Evolutionary conservation across 2,888 invertebrate species (phyloP).

Genomic region (Volucella bombylans): DNA sequence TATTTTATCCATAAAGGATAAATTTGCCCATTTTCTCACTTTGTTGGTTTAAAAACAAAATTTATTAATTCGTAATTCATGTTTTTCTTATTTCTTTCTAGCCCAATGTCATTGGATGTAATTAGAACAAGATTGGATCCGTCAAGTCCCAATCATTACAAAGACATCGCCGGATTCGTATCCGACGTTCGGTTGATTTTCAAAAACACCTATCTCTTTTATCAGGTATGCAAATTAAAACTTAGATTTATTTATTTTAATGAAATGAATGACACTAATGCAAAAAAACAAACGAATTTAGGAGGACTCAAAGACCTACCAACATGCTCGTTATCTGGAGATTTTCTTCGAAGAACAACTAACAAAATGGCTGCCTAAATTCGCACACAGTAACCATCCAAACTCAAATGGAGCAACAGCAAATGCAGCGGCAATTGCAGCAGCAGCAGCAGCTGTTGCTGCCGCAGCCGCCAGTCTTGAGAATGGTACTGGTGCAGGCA

Average conservation of each 20-base stretch:
- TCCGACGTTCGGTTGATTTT: slow-evolving; percentile 92
- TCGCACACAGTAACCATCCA: slow-evolving; percentile 81
- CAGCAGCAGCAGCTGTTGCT: slow-evolving; percentile 73
- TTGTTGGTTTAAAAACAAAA: not conserved
- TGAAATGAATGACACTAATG: slow-evolving; percentile 1
- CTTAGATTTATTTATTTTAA: not conserved
- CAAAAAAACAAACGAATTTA: slow-evolving; percentile 79
- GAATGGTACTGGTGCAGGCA: slow-evolving; percentile 71
- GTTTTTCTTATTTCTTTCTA: slow-evolving; percentile 74
- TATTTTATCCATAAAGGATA: no score
- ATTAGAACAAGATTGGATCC: slow-evolving; percentile 92
- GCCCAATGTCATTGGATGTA: slow-evolving; percentile 92
- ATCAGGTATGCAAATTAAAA: slow-evolving; percentile 85
- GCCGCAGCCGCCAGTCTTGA: slow-evolving; percentile 64
- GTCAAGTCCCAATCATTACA: slow-evolving; percentile 88
- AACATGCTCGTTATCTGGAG: slow-evolving; percentile 91
- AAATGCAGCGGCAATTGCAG: slow-evolving; percentile 72
- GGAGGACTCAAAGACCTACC: slow-evolving; percentile 90
- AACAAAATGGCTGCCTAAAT: slow-evolving; percentile 91
- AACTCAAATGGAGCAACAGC: slow-evolving; percentile 61
- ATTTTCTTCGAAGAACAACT: slow-evolving; percentile 93
- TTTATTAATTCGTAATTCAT: not conserved
- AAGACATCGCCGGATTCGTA: slow-evolving; percentile 89
- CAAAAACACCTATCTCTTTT: slow-evolving; percentile 92
- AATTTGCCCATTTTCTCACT: no score